phyloP scores from a whole-genome alignment of 2,113 vertebrate species.

The Colius striatus region DNA sequence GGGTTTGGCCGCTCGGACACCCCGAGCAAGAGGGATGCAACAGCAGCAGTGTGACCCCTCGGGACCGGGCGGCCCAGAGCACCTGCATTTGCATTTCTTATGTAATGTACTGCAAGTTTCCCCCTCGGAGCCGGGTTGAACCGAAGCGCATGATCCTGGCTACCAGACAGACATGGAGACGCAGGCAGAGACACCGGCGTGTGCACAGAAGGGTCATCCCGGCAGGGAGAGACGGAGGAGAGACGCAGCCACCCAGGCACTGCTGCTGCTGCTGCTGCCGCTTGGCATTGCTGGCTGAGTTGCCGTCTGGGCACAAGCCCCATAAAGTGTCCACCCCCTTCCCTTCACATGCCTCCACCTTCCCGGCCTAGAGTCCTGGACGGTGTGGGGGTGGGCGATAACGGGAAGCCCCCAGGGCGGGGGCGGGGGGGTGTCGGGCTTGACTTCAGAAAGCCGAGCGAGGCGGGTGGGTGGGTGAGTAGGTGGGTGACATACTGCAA shows the following conservation, averaged over 20 bases:
- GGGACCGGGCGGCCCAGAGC: conserved; percentile 35
- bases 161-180: neutral
- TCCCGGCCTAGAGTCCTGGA: neutral
- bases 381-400: neutral
- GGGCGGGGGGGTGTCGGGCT: neutral
- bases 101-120: conserved; percentile 80
- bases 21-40: neutral
- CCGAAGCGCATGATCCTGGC: conserved; percentile 31
- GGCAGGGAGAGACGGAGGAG: neutral
- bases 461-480: neutral
- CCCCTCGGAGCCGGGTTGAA: conserved; percentile 54
- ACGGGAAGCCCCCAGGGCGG: neutral
- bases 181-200: neutral
- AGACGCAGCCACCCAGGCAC: neutral
- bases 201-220: neutral
- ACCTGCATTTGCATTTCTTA: conserved; percentile 77
- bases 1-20: neutral
- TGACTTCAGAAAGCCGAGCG: neutral
- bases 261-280: neutral
- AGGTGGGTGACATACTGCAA: conserved; percentile 42
- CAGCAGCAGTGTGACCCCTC: conserved; percentile 20
- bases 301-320: neutral
- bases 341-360: neutral
- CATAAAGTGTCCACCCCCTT: neutral
- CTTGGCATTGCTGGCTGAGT: neutral